phyloP scores from a whole-genome alignment of 2,888 invertebrate genomes.

The Hypercompe scribonia region DNA sequence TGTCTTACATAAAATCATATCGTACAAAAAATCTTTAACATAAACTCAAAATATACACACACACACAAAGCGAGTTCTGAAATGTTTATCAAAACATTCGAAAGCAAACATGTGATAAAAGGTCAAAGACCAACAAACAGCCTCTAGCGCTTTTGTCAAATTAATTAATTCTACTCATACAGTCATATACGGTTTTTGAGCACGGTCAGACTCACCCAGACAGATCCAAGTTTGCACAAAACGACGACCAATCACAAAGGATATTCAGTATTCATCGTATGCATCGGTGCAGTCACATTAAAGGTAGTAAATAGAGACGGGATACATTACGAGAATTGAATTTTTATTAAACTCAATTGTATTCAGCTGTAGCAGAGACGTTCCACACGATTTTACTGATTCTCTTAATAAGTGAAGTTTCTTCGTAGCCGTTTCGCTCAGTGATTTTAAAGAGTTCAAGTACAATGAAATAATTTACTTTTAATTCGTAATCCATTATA shows the following conservation, averaged over 20 bases:
- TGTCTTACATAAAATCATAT: not conserved
- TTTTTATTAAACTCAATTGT: constrained; percentile 78
- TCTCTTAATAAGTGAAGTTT: constrained; percentile 16
- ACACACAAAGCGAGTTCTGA: not conserved
- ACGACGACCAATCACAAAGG: constrained; percentile 52
- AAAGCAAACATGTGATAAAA: constrained; percentile 13
- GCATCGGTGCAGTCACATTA: constrained; percentile 69
- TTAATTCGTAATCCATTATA: not conserved
- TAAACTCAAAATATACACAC: not conserved
- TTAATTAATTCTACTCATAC: constrained; percentile 28
- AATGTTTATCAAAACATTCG: not conserved
- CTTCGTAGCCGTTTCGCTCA: not conserved
- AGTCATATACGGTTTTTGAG: constrained; percentile 34
- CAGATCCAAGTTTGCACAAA: constrained; percentile 60
- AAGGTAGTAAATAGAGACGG: constrained; percentile 72
- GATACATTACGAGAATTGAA: constrained; percentile 75
- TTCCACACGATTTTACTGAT: constrained; percentile 32
- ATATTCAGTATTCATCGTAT: constrained; percentile 78
- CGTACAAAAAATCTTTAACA: not conserved
- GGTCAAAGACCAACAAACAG: constrained; percentile 31
- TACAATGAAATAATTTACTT: not conserved
- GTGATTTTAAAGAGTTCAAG: constrained; percentile 1
- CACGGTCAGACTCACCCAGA: constrained; percentile 37
- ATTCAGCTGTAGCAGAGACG: constrained; percentile 49
- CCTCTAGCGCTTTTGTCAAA: constrained; percentile 23